Base-by-base conservation (phyloP, 2,113 vertebrate genomes). In the Canis aureus region DNA sequence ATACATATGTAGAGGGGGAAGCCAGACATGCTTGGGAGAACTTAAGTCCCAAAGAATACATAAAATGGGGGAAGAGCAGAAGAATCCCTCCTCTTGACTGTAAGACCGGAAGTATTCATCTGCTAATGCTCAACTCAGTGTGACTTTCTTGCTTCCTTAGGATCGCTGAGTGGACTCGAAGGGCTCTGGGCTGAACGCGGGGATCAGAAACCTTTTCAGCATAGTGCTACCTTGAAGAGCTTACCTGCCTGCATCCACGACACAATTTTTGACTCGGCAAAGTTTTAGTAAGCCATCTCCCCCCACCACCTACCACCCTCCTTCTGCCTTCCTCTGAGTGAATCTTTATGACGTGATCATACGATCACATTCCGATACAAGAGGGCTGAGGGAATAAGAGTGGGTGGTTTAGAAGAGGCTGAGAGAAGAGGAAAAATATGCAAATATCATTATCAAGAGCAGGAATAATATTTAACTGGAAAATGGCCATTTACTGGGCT, bases 401-500 rank as follows among this genome's bases (percentile, higher is more conserved):
- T 49, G 10, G 80, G 74, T 35, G 62, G 8, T 53, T 76, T 83
- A 81, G 85, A 84, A 74, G 35, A 66, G 88, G 17, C 25, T 7
- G n/a, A n/a, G n/a, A n/a, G 57, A 66, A 88, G 22, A 43, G 69
- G 69, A 66, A 79, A 83, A 88, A 67, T 49, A 86, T 11, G 67
- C 60, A 95, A 25, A 73, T 73, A 11, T 69, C 53, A 85, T 94
- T 71, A 73, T 57, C 82, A 81, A 76, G 67, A 89, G 69, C 15
- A 60, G 60, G 35, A 62, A 96, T 35, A 71, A 87, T 66, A 94
- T 85, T 94, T 96, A 95, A 97, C 32, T 35, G 6, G 82, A 92
- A 97, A 94, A 64, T 90, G 74, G 74, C 53, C 55, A n/a, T 49
- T 82, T 82, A 60, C 25, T 29, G 64, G 81, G 53, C 53, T 76